phyloP scores from a whole-genome alignment of 2,797 vertebrate species.

The Mus caroli region DNA sequence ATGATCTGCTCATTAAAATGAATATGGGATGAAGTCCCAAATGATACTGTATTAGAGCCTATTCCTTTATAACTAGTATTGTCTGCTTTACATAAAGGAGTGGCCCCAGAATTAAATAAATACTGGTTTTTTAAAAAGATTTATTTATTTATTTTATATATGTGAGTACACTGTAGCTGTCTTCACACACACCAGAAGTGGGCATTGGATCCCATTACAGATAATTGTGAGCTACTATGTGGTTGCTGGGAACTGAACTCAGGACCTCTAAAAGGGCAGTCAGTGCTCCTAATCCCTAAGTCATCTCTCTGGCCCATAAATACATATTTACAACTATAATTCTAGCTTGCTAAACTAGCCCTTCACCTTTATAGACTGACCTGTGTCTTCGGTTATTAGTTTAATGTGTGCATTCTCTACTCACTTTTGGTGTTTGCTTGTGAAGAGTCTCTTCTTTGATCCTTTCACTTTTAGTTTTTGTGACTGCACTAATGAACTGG shows the following conservation, averaged over 20 bases:
- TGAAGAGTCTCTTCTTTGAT: neutral
- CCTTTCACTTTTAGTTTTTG: neutral
- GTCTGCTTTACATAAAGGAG: neutral
- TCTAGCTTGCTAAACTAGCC: neutral
- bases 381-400: neutral
- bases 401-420: neutral
- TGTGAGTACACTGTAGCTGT: neutral
- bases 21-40: neutral
- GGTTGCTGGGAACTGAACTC: too few relatives aligned
- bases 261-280: too few relatives aligned
- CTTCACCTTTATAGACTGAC: neutral
- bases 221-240: too few relatives aligned
- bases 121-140: neutral
- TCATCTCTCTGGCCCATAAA: too few relatives aligned
- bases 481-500: neutral
- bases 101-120: neutral
- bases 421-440: neutral
- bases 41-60: neutral
- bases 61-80: neutral
- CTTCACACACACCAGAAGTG: neutral
- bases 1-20: neutral
- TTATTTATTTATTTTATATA: neutral
- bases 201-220: neutral
- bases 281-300: too few relatives aligned
- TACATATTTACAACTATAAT: neutral